Conservation (phyloP, 2,113 vertebrate species). For the Montifringilla adamsi region DNA sequence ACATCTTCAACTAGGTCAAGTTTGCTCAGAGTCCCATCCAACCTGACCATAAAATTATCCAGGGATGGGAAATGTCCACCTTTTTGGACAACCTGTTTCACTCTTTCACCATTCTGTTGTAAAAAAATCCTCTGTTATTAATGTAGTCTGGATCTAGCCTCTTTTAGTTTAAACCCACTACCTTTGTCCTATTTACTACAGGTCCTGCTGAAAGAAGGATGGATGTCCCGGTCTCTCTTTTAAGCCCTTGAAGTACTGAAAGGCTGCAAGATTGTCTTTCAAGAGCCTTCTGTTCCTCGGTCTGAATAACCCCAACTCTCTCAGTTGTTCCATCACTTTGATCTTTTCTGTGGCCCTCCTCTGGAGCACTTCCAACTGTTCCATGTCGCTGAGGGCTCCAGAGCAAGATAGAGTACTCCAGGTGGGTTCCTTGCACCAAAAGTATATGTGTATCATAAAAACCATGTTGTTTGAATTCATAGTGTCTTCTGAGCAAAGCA, state of each 20-base stretch:
- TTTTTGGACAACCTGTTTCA: not conserved
- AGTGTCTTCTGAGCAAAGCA: not conserved
- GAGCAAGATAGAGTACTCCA: not conserved
- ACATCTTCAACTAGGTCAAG: not conserved
- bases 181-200: not conserved
- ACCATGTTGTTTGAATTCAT: not conserved
- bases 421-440: not conserved
- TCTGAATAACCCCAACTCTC: not conserved
- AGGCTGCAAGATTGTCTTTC: not conserved
- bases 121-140: not conserved
- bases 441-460: not conserved
- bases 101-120: not conserved
- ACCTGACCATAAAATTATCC: not conserved
- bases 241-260: not conserved
- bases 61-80: not conserved
- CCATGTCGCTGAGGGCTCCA: not conserved
- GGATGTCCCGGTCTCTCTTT: not conserved
- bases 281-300: not conserved
- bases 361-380: rapidly evolving
- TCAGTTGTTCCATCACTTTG: not conserved
- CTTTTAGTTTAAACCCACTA: not conserved
- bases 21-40: not conserved
- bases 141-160: not conserved
- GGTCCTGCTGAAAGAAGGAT: not conserved
- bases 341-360: not conserved